Conservation (phyloP, 1,140 invertebrate species). For the Heliconius congener region DNA sequence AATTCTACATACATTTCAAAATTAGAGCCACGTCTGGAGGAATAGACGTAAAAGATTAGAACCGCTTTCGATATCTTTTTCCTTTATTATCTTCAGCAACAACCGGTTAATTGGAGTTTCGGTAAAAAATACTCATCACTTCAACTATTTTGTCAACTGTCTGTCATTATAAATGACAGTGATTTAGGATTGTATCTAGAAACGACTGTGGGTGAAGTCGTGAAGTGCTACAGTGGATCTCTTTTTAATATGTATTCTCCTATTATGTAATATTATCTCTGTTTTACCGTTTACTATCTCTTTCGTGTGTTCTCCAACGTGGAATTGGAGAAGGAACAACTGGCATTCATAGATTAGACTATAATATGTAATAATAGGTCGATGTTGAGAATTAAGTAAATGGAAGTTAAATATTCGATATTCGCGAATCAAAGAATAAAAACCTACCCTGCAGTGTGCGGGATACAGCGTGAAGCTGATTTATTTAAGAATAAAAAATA, state of each 20-base stretch:
- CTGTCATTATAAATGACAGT: constrained; percentile 22
- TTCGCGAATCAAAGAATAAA: too few relatives aligned
- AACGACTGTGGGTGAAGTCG: background rate
- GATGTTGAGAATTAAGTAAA: too few relatives aligned
- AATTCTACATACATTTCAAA: background rate
- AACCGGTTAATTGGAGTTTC: constrained; percentile 30
- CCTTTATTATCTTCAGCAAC: constrained; percentile 14
- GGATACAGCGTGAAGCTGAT: too few relatives aligned
- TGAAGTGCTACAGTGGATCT: background rate
- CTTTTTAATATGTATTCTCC: too few relatives aligned
- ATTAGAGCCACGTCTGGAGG: constrained; percentile 6
- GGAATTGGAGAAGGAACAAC: too few relatives aligned
- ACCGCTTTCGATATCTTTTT: constrained; percentile 14
- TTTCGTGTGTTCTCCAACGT: too few relatives aligned
- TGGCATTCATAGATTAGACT: too few relatives aligned
- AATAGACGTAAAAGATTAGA: constrained; percentile 23
- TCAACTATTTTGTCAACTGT: constrained; percentile 34
- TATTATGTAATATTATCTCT: background rate
- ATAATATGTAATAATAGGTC: too few relatives aligned
- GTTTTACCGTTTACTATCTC: too few relatives aligned
- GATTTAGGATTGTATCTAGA: constrained; percentile 7
- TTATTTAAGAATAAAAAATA: too few relatives aligned
- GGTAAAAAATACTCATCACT: constrained; percentile 24
- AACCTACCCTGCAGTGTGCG: too few relatives aligned
- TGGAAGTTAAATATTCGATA: too few relatives aligned